Percentiles rank a stretch among this genome's conserved stretches.
Evolutionary conservation across 2,888 invertebrate species (phyloP).

Genomic region (Drosophila pseudotakahashii): DNA sequence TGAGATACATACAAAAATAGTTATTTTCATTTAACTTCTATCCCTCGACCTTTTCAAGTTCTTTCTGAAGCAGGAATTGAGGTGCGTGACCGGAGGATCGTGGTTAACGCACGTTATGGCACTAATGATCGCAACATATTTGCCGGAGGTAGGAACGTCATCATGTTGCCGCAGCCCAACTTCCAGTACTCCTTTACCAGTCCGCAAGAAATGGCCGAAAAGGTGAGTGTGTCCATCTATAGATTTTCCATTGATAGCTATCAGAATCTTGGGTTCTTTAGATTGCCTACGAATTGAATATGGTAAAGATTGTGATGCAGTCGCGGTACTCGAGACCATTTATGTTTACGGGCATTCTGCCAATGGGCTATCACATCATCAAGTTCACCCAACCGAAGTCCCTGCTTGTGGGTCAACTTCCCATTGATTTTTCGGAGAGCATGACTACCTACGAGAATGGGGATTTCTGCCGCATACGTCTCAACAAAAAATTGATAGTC

Average conservation of each 20-base stretch:
- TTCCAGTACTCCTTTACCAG: slow-evolving; percentile 62
- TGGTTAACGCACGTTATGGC: slow-evolving; percentile 59
- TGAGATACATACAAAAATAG: background rate
- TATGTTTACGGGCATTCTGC: slow-evolving; percentile 62
- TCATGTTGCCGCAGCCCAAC: slow-evolving; percentile 40
- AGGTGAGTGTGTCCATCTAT: slow-evolving; percentile 48
- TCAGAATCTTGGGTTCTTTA: slow-evolving; percentile 11
- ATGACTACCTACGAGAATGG: slow-evolving; percentile 64
- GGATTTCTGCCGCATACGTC: slow-evolving; percentile 73
- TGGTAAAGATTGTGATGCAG: slow-evolving; percentile 12
- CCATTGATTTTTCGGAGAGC: slow-evolving; percentile 49
- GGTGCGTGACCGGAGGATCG: slow-evolving; percentile 36
- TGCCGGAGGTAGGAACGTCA: slow-evolving; percentile 67
- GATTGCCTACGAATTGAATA: slow-evolving; percentile 56
- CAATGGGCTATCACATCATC: slow-evolving; percentile 54
- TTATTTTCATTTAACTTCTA: background rate
- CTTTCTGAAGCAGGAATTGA: slow-evolving; percentile 39
- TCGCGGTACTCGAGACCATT: slow-evolving; percentile 23
- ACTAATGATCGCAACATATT: slow-evolving; percentile 69
- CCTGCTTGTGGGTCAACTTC: slow-evolving; percentile 57
- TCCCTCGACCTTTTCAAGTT: slow-evolving; percentile 22
- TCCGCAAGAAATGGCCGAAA: slow-evolving; percentile 69
- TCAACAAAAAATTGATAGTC: slow-evolving; percentile 61
- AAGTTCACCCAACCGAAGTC: slow-evolving; percentile 70
- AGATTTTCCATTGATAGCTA: background rate